Evolutionary conservation across 2,797 vertebrate species (phyloP).

Genomic region (Pampus argenteus): DNA sequence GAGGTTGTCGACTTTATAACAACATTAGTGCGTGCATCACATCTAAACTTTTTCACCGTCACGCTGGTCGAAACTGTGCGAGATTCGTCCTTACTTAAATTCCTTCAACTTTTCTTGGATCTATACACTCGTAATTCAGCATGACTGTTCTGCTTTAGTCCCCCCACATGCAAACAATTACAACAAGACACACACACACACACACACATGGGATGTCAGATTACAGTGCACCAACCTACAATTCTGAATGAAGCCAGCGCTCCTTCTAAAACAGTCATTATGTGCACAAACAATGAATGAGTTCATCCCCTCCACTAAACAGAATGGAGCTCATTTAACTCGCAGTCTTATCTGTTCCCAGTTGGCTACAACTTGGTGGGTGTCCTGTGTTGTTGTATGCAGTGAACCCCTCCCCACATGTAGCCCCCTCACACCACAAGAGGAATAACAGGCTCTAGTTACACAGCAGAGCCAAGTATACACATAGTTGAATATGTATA

Average conservation of each 20-base stretch:
- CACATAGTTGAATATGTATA: constrained; percentile 44
- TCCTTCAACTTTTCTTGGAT: too few relatives aligned
- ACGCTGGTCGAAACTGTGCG: background rate
- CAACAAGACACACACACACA: constrained; percentile 12
- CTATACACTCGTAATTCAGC: constrained; percentile 22
- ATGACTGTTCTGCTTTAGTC: constrained; percentile 31
- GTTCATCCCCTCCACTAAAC: constrained; percentile 19
- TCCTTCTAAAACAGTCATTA: constrained; percentile 72
- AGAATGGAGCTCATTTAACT: background rate
- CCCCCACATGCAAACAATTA: constrained; percentile 24
- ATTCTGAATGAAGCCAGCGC: constrained; percentile 27
- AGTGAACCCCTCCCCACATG: constrained; percentile 4
- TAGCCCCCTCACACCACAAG: constrained; percentile 16
- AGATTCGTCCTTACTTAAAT: too few relatives aligned
- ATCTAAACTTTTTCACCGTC: background rate
- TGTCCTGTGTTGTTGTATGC: constrained; percentile 49
- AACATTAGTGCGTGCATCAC: too few relatives aligned
- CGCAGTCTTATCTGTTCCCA: constrained; percentile 21
- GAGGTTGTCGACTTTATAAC: background rate
- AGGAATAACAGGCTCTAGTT: constrained; percentile 55
- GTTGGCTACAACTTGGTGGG: constrained; percentile 54
- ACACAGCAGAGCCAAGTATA: constrained; percentile 47
- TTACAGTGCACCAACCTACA: constrained; percentile 64
- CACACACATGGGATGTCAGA: constrained; percentile 22
- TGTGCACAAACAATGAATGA: constrained; percentile 52